Evolutionary conservation across 1,140 invertebrate genomes (phyloP).

Genomic region (Uloborus diversus): DNA sequence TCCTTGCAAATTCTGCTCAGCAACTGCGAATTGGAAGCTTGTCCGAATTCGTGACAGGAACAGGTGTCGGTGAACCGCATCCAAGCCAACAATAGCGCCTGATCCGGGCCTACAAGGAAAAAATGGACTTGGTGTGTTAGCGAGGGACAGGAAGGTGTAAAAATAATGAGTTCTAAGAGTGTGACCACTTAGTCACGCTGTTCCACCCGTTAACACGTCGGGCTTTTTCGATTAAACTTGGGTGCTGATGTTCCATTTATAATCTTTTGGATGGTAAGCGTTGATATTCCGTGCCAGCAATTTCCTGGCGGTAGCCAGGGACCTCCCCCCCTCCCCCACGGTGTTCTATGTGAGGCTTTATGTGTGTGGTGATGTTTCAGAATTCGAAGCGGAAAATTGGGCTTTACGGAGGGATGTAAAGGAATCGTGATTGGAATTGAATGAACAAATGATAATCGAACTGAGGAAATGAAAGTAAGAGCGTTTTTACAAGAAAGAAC

Average conservation of each 20-base stretch:
- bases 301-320: not conserved
- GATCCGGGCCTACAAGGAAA: not conserved
- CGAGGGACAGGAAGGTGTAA: not conserved
- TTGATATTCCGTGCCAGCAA: slow-evolving; percentile 3
- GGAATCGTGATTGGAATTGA: not conserved
- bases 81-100: not conserved
- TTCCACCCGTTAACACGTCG: slow-evolving; percentile 10
- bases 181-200: slow-evolving; percentile 44
- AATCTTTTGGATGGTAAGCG: not conserved
- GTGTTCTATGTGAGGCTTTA: too few species aligned
- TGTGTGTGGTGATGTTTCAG: not conserved
- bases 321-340: not conserved
- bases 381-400: slow-evolving; percentile 12
- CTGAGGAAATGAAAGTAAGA: too few species aligned
- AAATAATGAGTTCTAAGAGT: slow-evolving; percentile 28
- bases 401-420: not conserved
- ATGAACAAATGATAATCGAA: too few species aligned
- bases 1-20: not conserved
- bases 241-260: slow-evolving; percentile 1
- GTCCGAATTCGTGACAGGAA: not conserved
- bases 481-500: too few species aligned
- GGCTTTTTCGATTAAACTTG: slow-evolving; percentile 7
- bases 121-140: not conserved
- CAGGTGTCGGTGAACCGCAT: not conserved
- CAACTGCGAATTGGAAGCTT: not conserved